Percentiles rank a stretch among this genome's conserved stretches.
These are phyloP conservation scores for Eudemis profundana DNA, from an alignment of 2,888 invertebrate species.

Conservation along the genomic window DNA sequence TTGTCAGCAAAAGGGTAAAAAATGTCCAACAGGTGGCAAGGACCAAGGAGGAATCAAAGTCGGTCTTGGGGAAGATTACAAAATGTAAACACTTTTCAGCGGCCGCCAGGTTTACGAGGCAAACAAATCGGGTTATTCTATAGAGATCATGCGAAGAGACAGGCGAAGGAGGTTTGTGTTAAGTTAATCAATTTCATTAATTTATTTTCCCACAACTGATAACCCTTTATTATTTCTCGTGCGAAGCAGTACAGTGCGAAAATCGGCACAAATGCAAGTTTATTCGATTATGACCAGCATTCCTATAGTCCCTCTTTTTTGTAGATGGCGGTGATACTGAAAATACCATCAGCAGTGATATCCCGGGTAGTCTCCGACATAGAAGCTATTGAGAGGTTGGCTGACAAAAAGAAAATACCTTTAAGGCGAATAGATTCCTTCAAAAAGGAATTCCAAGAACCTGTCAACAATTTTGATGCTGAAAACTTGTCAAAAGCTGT, in stretches of 20 bases:
- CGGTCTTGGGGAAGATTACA: constrained; percentile 24
- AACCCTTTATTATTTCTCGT: not conserved
- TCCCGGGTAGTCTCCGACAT: constrained; percentile 59
- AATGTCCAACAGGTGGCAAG: constrained; percentile 24
- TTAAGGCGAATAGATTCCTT: constrained; percentile 1
- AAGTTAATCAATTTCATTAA: not conserved
- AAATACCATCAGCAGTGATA: constrained; percentile 62
- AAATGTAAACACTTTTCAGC: not conserved
- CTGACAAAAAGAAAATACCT: constrained; percentile 52
- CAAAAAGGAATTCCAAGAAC: constrained; percentile 53
- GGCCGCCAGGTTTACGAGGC: constrained; percentile 52
- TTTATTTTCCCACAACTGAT: not conserved
- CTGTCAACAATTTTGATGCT: constrained; percentile 45
- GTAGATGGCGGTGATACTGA: constrained; percentile 60
- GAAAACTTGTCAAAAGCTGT: not conserved
- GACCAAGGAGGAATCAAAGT: constrained; percentile 2
- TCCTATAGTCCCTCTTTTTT: not conserved
- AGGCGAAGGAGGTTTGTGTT: not conserved
- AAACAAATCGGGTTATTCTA: constrained; percentile 69
- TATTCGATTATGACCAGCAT: not conserved
- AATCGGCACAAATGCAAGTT: not conserved
- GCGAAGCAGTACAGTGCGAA: too few relatives aligned
- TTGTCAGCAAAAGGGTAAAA: not conserved
- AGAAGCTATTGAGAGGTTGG: constrained; percentile 59
- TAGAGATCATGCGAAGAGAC: constrained; percentile 50